Evolutionary conservation across 2,113 vertebrate genomes (phyloP).

Genomic region (Smithornis capensis): DNA sequence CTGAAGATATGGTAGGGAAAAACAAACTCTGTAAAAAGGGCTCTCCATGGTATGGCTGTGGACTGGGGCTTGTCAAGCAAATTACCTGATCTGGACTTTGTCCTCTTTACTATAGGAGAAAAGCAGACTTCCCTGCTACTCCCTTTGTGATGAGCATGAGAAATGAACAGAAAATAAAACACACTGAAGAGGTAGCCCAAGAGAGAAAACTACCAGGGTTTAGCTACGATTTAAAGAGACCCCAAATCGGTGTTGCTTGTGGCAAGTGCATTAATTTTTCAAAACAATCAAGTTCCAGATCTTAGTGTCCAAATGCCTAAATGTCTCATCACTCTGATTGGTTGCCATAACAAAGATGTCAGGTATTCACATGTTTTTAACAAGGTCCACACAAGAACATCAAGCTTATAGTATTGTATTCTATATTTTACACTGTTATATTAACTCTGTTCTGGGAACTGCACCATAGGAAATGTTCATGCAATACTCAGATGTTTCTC

Average conservation of each 20-base stretch:
- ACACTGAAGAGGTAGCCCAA: not conserved
- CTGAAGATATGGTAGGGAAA: not conserved
- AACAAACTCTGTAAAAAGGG: not conserved
- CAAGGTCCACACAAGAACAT: not conserved
- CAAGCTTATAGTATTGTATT: not conserved
- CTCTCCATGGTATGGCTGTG: fast-evolving
- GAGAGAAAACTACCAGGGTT: not conserved
- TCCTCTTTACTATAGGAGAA: not conserved
- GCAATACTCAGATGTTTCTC: not conserved
- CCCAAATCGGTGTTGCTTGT: not conserved
- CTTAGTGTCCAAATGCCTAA: not conserved
- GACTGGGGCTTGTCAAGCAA: not conserved
- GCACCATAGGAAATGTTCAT: not conserved
- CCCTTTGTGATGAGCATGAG: not conserved
- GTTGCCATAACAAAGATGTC: not conserved
- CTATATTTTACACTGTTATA: not conserved
- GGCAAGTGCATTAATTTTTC: not conserved
- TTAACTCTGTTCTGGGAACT: not conserved
- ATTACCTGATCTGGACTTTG: not conserved
- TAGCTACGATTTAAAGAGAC: not conserved
- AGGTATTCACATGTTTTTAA: not conserved
- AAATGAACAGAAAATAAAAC: not conserved
- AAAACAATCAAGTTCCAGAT: not conserved
- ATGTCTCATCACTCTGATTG: fast-evolving
- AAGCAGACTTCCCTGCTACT: not conserved